These are phyloP conservation scores for Folsomia manolachei DNA, from an alignment of 2,888 invertebrate species.

Conservation along the genomic window DNA sequence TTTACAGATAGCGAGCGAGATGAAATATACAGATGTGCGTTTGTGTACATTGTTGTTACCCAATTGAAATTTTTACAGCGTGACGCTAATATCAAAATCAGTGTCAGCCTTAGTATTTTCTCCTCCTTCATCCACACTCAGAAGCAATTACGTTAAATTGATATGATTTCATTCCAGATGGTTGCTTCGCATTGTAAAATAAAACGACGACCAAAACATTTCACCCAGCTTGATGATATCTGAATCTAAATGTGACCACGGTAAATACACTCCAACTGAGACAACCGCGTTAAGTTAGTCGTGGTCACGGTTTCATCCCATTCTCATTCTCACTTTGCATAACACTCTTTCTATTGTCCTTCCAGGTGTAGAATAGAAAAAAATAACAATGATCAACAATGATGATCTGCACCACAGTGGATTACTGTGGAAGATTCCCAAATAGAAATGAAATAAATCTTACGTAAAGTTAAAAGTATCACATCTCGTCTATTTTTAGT, in stretches of 20 bases:
- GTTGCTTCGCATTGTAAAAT: not conserved
- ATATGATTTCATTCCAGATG: too few relatives aligned
- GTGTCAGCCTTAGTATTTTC: not conserved
- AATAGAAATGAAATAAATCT: not conserved
- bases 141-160: conserved; percentile 1
- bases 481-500: too few relatives aligned
- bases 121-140: not conserved
- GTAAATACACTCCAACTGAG: conserved; percentile 14
- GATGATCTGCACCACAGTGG: not conserved
- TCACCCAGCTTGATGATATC: conserved; percentile 12
- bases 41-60: not conserved
- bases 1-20: too few relatives aligned
- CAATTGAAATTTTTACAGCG: not conserved
- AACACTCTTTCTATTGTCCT: not conserved
- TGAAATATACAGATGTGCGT: too few relatives aligned
- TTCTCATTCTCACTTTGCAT: not conserved
- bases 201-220: too few relatives aligned
- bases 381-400: not conserved
- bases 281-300: conserved; percentile 14
- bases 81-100: not conserved
- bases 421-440: too few relatives aligned
- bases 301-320: conserved; percentile 19
- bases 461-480: too few relatives aligned
- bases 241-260: not conserved
- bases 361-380: not conserved